Base-by-base conservation (phyloP, 2,113 vertebrate genomes). In the Festucalex cinctus region DNA sequence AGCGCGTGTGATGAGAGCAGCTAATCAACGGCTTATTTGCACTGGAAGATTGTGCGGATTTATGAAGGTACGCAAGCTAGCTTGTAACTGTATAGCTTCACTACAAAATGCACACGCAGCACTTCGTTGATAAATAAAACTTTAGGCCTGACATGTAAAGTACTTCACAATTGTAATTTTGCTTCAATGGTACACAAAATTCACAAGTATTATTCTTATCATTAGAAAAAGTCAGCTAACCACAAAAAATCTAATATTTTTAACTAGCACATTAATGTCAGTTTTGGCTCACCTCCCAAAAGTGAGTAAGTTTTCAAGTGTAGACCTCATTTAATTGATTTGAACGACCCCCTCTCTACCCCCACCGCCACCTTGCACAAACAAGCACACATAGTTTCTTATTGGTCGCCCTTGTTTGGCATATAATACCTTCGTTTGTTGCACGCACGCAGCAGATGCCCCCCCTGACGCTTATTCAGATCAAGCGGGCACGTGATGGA, bases 401-500 rank as follows among this genome's bases (percentile, higher is more conserved):
- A 78, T 83, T 83, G 85, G 79, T 87, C 70, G 71, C n/a, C 74
- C 67, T 78, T 20, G 70, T 83, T 75, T 86, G 84, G 76, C 76
- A 83, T 74, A 75, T 74, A 75, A 84, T 75, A 82, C 75, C 76
- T 80, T 79, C 83, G 83, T n/a, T n/a, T n/a, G 81, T 88, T 86
- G 79, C 60, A 65, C 62, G 57, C 69, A 76, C 74, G 68, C 73
- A 80, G 51, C 89, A 88, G 89, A 89, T 86, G 88, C 89, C 84
- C 84, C 84, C 84, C 83, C 79, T 87, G 78, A 87, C 62, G 81
- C 86, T 85, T 69, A 78, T 68, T 83, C 80, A 69, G 66, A 85
- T 83, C 77, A 85, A 80, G 80, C 72, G 85, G 87, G 85, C 88
- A 89, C 77, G 71, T 82, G 89, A 90, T 80, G 48, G 61, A 49